Evolutionary conservation across 92 coral and sea anemone genomes (phyloP).

Genomic region (Porites cylindrica): DNA sequence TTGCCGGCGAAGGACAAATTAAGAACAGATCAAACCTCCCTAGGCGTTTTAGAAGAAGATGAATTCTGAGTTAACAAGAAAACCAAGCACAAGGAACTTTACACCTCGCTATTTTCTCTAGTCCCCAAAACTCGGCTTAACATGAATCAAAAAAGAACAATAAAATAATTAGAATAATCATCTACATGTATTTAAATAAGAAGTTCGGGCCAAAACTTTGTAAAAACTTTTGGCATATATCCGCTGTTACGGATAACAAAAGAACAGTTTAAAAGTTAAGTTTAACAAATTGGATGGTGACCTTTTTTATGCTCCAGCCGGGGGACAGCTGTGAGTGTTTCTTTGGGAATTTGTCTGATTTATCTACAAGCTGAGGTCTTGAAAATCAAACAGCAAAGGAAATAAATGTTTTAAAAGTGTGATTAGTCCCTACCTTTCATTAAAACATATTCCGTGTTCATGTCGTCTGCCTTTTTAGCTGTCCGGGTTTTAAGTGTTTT

Average conservation of each 20-base stretch:
- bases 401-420: background rate
- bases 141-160: background rate
- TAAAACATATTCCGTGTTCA: constrained; percentile 24
- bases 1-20: background rate
- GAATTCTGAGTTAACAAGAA: background rate
- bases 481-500: background rate
- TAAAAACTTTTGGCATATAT: no score
- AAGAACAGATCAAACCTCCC: background rate
- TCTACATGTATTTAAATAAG: background rate
- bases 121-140: background rate
- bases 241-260: no score
- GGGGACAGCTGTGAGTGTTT: no score
- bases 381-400: background rate
- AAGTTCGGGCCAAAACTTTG: background rate
- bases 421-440: constrained; percentile 21
- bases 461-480: background rate
- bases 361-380: background rate
- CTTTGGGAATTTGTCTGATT: no score
- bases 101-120: background rate
- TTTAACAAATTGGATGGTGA: no score
- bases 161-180: background rate
- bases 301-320: no score
- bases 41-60: background rate
- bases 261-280: no score
- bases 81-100: no score